These are phyloP conservation scores for Germaria angustata DNA, from an alignment of 2,888 invertebrate genomes.

Conservation along the genomic window DNA sequence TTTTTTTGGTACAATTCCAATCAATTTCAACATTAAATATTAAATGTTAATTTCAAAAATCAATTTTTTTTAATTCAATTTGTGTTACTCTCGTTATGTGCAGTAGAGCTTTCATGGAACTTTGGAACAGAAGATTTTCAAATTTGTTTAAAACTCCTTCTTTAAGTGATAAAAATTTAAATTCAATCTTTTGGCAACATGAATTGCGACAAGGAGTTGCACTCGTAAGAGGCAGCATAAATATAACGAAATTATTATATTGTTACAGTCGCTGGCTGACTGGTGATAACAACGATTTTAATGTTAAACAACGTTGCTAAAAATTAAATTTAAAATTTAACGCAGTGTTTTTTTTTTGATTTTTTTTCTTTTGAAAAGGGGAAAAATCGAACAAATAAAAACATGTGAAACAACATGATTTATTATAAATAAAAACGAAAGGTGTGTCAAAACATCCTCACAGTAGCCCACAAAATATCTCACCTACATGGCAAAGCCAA, in stretches of 20 bases:
- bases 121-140: no score
- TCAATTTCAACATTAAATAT: no score
- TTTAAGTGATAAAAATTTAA: constrained; percentile 20
- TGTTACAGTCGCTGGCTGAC: constrained; percentile 18
- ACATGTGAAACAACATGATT: constrained; percentile 52
- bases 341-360: neutral
- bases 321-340: constrained; percentile 40
- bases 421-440: constrained; percentile 61
- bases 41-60: no score
- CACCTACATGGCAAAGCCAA: constrained; percentile 58
- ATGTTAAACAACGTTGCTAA: constrained; percentile 57
- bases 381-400: constrained; percentile 28
- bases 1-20: no score
- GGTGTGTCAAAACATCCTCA: constrained; percentile 67
- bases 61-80: no score
- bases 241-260: constrained; percentile 45
- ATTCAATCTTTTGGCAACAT: constrained; percentile 15
- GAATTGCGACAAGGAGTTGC: neutral
- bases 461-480: constrained; percentile 63
- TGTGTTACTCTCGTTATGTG: no score
- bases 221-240: constrained; percentile 1
- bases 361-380: neutral
- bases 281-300: constrained; percentile 61
- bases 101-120: no score
- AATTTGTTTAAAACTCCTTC: no score